Conservation (phyloP, 2,797 vertebrate genomes). For the Halcyon leucocephala region DNA sequence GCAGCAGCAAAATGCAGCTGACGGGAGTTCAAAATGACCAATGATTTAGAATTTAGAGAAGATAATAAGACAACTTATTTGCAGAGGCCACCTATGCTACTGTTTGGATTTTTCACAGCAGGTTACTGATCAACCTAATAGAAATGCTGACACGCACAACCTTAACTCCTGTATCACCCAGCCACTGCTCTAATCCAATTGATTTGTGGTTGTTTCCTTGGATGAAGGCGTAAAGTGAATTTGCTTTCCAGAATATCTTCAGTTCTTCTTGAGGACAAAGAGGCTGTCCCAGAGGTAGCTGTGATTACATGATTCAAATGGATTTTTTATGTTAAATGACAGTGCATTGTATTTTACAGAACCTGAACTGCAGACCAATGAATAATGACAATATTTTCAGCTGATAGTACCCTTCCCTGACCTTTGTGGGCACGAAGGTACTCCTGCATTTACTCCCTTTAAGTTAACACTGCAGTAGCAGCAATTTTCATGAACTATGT, state of each 20-base stretch:
- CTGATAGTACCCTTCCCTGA: neutral
- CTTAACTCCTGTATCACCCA: conserved; percentile 22
- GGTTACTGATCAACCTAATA: conserved; percentile 54
- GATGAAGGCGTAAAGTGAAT: conserved; percentile 37
- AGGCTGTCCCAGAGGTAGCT: neutral
- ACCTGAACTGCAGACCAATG: neutral
- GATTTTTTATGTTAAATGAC: neutral
- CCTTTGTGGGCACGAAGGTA: neutral
- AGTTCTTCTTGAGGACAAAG: conserved; percentile 46
- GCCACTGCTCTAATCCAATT: conserved; percentile 34
- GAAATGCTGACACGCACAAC: conserved; percentile 41
- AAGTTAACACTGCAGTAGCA: neutral
- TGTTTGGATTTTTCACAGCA: conserved; percentile 19
- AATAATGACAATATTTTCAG: neutral
- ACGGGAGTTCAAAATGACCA: neutral
- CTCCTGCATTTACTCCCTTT: neutral
- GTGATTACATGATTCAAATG: conserved; percentile 21
- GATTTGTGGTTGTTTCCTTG: conserved; percentile 67
- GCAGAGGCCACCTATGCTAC: neutral
- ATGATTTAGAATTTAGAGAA: conserved; percentile 44
- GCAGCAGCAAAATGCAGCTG: conserved; percentile 9
- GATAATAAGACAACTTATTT: conserved; percentile 42
- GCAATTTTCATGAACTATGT: neutral
- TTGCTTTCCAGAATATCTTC: conserved; percentile 25
- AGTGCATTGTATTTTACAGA: neutral